A percentile compares a stretch with the other conserved stretches of the same genome.
Evolutionary conservation across 1,140 invertebrate species (phyloP).

Genomic region (Drosophila setifemur): DNA sequence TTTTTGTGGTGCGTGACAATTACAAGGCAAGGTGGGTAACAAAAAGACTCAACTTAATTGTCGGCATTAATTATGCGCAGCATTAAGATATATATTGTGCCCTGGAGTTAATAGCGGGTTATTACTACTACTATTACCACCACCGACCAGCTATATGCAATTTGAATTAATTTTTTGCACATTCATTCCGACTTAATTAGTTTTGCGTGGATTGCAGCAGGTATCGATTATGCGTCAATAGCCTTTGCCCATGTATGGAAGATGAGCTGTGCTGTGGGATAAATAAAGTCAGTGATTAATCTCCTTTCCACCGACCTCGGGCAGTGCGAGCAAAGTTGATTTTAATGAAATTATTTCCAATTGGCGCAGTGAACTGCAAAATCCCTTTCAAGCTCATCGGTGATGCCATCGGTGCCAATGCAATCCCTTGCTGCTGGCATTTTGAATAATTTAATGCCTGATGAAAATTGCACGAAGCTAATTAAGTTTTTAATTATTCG

Average conservation of each 20-base stretch:
- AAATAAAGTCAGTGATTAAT: conserved; percentile 46
- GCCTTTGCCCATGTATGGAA: neutral
- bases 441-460: conserved; percentile 31
- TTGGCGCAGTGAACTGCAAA: conserved; percentile 3
- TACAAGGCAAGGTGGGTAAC: conserved; percentile 17
- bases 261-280: no score
- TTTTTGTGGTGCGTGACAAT: conserved; percentile 22
- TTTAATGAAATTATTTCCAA: conserved; percentile 54
- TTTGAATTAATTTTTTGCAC: conserved; percentile 69
- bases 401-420: neutral
- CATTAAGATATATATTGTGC: conserved; percentile 71
- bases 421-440: conserved; percentile 6
- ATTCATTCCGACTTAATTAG: conserved; percentile 44
- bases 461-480: conserved; percentile 40
- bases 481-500: conserved; percentile 63
- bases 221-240: conserved; percentile 48
- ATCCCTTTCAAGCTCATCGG: no score
- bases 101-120: conserved; percentile 32
- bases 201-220: conserved; percentile 37
- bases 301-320: conserved; percentile 14
- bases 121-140: conserved; percentile 21
- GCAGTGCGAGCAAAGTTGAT: conserved; percentile 37
- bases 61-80: conserved; percentile 67
- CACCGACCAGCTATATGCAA: conserved; percentile 26
- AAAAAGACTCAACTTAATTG: conserved; percentile 55